Evolutionary conservation across 2,888 invertebrate genomes (phyloP), one percentile per base, ranked within the genome.

Genomic region (Lasioglossum oenotherae): DNA sequence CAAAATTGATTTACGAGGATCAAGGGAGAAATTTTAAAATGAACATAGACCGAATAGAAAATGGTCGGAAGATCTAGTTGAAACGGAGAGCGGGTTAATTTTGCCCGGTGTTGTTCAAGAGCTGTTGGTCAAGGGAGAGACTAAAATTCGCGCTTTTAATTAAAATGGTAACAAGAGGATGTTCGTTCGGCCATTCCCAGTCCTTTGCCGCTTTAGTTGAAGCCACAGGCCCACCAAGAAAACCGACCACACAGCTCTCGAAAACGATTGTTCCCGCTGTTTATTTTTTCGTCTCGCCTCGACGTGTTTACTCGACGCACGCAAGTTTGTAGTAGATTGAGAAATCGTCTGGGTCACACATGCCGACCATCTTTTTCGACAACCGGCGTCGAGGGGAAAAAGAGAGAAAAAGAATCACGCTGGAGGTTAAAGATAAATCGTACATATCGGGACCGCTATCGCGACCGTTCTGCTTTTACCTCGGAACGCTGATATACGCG

Each of bases 361-460:
- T 53, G 53, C n/a, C 53, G n/a, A n/a, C 53, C 53, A 53, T 53
- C n/a, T 53, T 53, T 53, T 53, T 53, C 53, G 53, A 53, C 53
- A n/a, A 53, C 53, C 53, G 1, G 53, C 53, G 53, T 53, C 53
- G n/a, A 53, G 53, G n/a, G 53, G 53, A 3, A 23, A 74, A 82
- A 57, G 67, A 46, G 16, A 35, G 67, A 35, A 67, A 10, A 8
- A 23, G 67, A 31, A 19, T 74, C 46, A 19, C 14, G 35, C 23
- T 78, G 72, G 44, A 67, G 85, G 84, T 84, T 84, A 81, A 84
- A 86, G 85, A 84, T 86, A 84, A 86, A 72, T 81, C 74, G 53
- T 84, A 86, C 53, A 10, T 53, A 53, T 84, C 84, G n/a, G 64
- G n/a, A 2, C 44, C 64, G 27, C 53, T 81, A 84, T 84, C 81